phyloP scores from a whole-genome alignment of 2,797 vertebrate species.

The Bradypodion pumilum region DNA sequence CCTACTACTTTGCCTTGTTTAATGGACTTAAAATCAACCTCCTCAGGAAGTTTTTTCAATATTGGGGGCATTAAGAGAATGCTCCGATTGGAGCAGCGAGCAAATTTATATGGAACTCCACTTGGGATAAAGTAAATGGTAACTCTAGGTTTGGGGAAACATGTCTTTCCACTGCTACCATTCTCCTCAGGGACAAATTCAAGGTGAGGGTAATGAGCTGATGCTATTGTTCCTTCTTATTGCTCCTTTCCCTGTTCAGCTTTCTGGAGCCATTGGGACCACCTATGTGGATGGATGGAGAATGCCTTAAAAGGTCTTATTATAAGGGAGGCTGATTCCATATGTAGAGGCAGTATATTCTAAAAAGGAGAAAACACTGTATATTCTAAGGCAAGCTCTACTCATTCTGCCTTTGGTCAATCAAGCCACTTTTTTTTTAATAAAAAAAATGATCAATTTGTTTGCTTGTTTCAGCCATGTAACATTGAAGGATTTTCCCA shows the following conservation, averaged over 20 bases:
- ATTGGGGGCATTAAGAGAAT: background rate
- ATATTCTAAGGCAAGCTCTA: no score
- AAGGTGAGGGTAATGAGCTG: background rate
- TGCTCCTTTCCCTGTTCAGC: background rate
- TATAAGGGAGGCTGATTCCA: no score
- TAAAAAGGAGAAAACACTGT: no score
- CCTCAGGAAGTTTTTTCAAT: background rate
- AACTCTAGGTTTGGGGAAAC: background rate
- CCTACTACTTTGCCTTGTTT: slow-evolving; percentile 2
- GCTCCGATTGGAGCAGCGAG: background rate
- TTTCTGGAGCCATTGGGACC: background rate
- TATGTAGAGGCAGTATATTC: no score
- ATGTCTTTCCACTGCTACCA: background rate
- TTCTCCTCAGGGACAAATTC: background rate
- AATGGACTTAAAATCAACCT: background rate
- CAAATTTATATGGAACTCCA: background rate
- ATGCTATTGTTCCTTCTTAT: background rate
- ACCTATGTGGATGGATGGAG: no score
- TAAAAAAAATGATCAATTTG: no score
- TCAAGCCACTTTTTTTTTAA: no score
- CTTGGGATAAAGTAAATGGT: background rate
- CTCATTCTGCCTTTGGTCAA: no score
- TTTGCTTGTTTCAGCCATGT: no score
- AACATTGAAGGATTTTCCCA: no score
- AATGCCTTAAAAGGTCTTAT: no score